phyloP scores from a whole-genome alignment of 1,140 invertebrate species.

The Drosophila kohkoa region DNA sequence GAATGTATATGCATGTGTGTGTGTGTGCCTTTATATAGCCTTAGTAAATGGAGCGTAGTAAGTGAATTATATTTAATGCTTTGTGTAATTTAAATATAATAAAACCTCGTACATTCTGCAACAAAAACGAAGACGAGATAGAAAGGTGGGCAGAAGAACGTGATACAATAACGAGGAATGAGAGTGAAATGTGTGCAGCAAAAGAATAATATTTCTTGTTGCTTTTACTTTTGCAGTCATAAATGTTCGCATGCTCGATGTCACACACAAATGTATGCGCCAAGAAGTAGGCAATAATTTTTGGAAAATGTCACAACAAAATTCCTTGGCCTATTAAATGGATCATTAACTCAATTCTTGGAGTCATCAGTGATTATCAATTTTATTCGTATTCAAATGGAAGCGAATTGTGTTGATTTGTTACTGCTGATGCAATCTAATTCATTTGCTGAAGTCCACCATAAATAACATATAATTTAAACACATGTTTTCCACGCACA shows the following conservation, averaged over 20 bases:
- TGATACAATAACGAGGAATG: background rate
- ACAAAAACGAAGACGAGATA: slow-evolving; percentile 27
- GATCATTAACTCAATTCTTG: slow-evolving; percentile 8
- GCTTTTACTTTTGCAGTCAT: slow-evolving; percentile 37
- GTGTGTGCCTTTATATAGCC: slow-evolving; percentile 60
- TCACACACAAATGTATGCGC: slow-evolving; percentile 30
- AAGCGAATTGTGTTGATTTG: no score
- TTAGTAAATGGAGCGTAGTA: slow-evolving; percentile 80
- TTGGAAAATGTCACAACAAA: slow-evolving; percentile 29
- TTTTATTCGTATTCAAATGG: no score
- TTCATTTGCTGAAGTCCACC: background rate
- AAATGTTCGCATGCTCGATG: slow-evolving; percentile 43
- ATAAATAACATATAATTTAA: background rate
- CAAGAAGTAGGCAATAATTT: slow-evolving; percentile 62
- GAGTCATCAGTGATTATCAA: background rate
- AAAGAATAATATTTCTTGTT: slow-evolving; percentile 54
- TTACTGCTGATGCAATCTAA: background rate
- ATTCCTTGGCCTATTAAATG: slow-evolving; percentile 22
- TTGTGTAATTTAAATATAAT: slow-evolving; percentile 84
- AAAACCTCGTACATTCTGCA: slow-evolving; percentile 61
- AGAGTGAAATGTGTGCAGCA: slow-evolving; percentile 17
- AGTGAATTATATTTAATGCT: slow-evolving; percentile 83
- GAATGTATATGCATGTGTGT: slow-evolving; percentile 29
- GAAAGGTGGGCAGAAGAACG: background rate
- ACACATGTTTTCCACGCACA: background rate